Evolutionary conservation across 2,888 invertebrate genomes (phyloP), one percentile per base, ranked within the genome.

Genomic region (Euplexia lucipara): DNA sequence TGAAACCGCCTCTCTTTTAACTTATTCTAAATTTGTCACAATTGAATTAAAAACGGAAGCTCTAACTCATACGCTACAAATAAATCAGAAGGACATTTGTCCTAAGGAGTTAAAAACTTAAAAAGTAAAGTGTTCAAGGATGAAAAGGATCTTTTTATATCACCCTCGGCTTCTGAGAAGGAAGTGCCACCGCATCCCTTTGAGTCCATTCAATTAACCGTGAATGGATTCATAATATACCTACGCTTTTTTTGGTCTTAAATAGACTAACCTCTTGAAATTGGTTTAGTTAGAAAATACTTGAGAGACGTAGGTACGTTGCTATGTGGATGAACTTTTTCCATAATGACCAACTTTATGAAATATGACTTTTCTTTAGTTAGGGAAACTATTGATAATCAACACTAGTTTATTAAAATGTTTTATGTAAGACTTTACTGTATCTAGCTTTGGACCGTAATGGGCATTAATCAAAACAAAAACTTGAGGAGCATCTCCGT

Each of bases 91-190:
- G 64, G 75, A 75, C 66, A 68, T 53, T 78, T 76, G 71, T 76
- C n/a, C 77, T 78, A 76, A 70, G 75, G 77, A 65, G 65, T 65
- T 59, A 69, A 59, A 69, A 69, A 59, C 78, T 77, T 61, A 59
- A 78, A 72, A 70, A 66, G 51, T 64, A 47, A 58, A 74, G 56
- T 61, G 59, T 49, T 56, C 45, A 70, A 70, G 74, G 81, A 79
- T 75, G 68, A 69, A 64, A 78, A 66, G 63, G 68, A 75, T 81
- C 71, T 79, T 81, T 85, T 84, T 82, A 87, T 87, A 77, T 72
- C 82, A 74, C 77, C 82, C 82, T 73, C 39, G 30, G 53, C 26
- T 75, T 76, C 89, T 89, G 75, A 88, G 88, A 90, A 90, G 90
- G 91, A 91, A 90, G 86, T 86, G 78, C 71, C 76, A 78, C 80